phyloP scores from a whole-genome alignment of 1,140 invertebrate species.

The Orius insidiosus region DNA sequence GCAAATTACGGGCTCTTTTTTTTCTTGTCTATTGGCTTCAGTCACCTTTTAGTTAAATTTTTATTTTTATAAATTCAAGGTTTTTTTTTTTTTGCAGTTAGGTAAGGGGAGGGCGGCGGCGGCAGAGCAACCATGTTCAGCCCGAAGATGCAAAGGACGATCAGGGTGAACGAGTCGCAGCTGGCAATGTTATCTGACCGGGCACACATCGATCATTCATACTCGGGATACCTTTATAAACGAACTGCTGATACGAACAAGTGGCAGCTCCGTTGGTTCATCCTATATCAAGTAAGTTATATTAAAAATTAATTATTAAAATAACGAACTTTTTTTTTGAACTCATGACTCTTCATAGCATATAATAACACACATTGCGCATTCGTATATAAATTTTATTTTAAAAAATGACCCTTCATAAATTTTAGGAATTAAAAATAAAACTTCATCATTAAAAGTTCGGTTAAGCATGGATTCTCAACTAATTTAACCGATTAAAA shows the following conservation, averaged over 20 bases:
- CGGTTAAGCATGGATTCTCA: too few relatives aligned
- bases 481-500: too few relatives aligned
- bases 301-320: too few relatives aligned
- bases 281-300: constrained; percentile 69
- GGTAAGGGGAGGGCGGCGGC: constrained; percentile 6
- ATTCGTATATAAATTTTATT: too few relatives aligned
- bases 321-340: too few relatives aligned
- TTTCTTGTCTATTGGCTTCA: too few relatives aligned
- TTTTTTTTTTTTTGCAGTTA: constrained; percentile 5
- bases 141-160: constrained; percentile 65
- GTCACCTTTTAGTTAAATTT: neutral
- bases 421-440: too few relatives aligned
- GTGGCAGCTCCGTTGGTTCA: constrained; percentile 81
- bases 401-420: too few relatives aligned
- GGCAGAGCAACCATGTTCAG: constrained; percentile 39
- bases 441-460: too few relatives aligned
- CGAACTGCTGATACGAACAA: constrained; percentile 66
- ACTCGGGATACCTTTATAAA: constrained; percentile 70
- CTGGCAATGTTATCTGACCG: constrained; percentile 69
- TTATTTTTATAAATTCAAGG: neutral
- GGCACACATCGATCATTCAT: constrained; percentile 57
- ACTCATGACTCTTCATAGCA: too few relatives aligned
- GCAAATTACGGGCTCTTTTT: too few relatives aligned
- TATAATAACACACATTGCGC: too few relatives aligned
- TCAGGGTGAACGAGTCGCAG: constrained; percentile 64